Evolutionary conservation across 2,888 invertebrate species (phyloP).

Genomic region (Andrena bicolor): DNA sequence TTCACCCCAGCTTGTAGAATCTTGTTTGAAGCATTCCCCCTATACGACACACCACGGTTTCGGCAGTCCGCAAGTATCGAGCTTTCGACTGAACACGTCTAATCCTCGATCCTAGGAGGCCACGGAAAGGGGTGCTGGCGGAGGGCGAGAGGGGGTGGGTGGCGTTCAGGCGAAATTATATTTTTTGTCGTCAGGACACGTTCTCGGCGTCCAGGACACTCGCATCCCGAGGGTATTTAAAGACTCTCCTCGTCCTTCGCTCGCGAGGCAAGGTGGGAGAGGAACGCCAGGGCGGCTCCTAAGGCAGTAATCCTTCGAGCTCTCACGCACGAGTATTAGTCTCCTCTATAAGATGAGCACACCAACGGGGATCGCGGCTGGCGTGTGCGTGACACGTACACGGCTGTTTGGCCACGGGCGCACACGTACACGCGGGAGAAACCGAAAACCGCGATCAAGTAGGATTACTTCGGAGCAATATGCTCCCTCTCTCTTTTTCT

Average conservation of each 20-base stretch:
- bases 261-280: constrained; percentile 50
- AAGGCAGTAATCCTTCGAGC: constrained; percentile 82
- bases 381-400: constrained; percentile 23
- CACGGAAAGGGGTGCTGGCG: constrained; percentile 29
- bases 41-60: neutral
- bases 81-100: constrained; percentile 26
- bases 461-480: constrained; percentile 83
- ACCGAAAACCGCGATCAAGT: constrained; percentile 84
- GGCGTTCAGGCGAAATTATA: constrained; percentile 77
- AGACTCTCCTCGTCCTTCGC: constrained; percentile 81
- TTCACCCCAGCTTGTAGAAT: neutral
- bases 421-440: constrained; percentile 65
- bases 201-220: constrained; percentile 78
- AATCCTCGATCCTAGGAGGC: constrained; percentile 39
- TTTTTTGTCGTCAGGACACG: constrained; percentile 82
- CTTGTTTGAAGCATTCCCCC: neutral
- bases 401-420: constrained; percentile 42
- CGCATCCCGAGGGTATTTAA: constrained; percentile 84
- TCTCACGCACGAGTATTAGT: constrained; percentile 77
- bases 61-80: constrained; percentile 20
- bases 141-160: neutral
- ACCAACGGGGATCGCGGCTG: constrained; percentile 34
- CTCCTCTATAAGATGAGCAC: constrained; percentile 65
- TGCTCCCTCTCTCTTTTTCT: constrained; percentile 77
- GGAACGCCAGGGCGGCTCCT: constrained; percentile 73